Evolutionary conservation across 2,888 invertebrate species (phyloP), one percentile per base, ranked within the genome.

Genomic region (Zaprionus obscuricornis): DNA sequence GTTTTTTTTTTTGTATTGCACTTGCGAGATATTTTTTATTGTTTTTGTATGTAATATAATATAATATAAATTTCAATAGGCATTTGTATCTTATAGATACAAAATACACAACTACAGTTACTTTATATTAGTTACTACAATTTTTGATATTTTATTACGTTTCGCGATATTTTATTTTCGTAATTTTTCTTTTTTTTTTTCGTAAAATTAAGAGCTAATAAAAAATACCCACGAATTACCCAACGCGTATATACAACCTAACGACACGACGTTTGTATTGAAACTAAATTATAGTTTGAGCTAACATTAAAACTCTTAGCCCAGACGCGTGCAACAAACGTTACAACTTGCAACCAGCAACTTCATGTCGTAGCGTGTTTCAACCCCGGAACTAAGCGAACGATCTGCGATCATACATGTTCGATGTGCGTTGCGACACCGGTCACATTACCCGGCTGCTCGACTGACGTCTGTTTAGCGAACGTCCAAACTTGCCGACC

Each of bases 191-290:
- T 17, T 36, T 45, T 64, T 56, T 54, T 54, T 31, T 37, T 63
- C 64, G 64, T n/a, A 2, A 8, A 26, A 26, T 43, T 11, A 14
- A 24, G 27, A 27, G 13, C 4, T 13, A 14, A 7, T 11, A 10
- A 27, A 50, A 20, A 31, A 47, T 64, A 55, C 64, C 46, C 34
- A 50, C 55, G 49, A 27, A 57, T n/a, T n/a, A 60, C 43, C 57
- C 52, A n/a, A n/a, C 73, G 57, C 47, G 52, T 71, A 84, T 70
- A 17, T 75, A 79, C 81, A 83, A 85, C 81, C 81, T 66, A 64
- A 65, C 81, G 33, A 58, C 65, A 62, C 81, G 54, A 72, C 63
- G 64, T 37, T 43, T 71, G 60, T 54, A 45, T 75, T 70, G 20
- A 42, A 66, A 81, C 73, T 66, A 42, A 74, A 60, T 39, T 64